Conservation (phyloP, 37 sponge, comb jelly and placozoan genomes). For the Halisarca cf. caerulea region DNA sequence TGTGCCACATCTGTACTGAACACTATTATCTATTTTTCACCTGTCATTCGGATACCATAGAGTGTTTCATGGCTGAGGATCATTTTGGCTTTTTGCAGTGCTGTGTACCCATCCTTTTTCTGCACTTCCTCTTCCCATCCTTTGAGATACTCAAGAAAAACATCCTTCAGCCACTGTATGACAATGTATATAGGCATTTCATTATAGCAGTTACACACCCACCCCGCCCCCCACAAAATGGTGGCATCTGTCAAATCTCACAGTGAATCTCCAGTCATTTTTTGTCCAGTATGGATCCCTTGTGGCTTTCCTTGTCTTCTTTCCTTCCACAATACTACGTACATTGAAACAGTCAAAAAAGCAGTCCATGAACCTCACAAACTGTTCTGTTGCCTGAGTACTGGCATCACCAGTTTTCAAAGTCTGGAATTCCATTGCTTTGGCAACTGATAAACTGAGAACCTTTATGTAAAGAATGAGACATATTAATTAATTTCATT, state of each 20-base stretch:
- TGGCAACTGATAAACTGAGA: slow-evolving; percentile 40
- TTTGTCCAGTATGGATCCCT: neutral
- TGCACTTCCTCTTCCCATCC: slow-evolving; percentile 1
- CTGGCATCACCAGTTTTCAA: too few relatives aligned
- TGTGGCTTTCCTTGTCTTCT: neutral
- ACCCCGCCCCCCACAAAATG: too few relatives aligned
- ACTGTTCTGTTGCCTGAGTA: neutral
- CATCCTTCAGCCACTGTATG: too few relatives aligned
- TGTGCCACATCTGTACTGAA: too few relatives aligned
- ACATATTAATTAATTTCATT: neutral
- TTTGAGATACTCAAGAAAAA: too few relatives aligned
- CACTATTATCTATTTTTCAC: neutral
- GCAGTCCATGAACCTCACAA: neutral
- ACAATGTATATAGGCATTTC: too few relatives aligned
- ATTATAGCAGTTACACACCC: too few relatives aligned
- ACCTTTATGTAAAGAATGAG: slow-evolving; percentile 18
- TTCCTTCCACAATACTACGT: neutral
- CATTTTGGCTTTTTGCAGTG: neutral
- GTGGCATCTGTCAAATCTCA: too few relatives aligned
- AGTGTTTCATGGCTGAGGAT: slow-evolving; percentile 10
- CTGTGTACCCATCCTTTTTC: neutral
- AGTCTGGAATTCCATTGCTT: slow-evolving; percentile 19
- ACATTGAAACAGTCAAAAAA: slow-evolving; percentile 15
- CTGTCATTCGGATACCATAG: neutral
- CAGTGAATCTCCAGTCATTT: slow-evolving; percentile 8